A percentile compares a stretch with the other conserved stretches of the same genome.
Conservation (phyloP, 1,140 invertebrate species). For the Coelopa frigida region DNA sequence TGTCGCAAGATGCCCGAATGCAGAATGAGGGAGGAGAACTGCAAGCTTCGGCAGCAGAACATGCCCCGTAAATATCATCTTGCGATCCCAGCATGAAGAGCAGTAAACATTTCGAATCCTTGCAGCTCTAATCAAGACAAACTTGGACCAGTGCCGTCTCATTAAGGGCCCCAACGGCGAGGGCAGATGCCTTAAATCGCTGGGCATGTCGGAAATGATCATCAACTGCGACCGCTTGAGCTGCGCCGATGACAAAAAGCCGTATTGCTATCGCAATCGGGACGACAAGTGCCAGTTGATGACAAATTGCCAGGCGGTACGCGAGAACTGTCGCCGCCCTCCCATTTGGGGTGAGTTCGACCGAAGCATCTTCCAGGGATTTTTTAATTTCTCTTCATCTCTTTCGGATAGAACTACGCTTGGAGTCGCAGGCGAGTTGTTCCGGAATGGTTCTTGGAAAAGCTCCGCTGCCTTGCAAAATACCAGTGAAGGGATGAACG, state of each 20-base stretch:
- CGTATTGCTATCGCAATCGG: conserved; percentile 6
- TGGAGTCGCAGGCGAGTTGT: too few relatives aligned
- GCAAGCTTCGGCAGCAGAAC: not conserved
- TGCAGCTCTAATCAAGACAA: not conserved
- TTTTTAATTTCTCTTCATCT: too few relatives aligned
- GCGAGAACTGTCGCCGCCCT: conserved; percentile 9
- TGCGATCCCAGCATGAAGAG: not conserved
- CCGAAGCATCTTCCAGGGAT: too few relatives aligned
- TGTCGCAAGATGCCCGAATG: conserved; percentile 4
- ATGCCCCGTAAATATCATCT: not conserved
- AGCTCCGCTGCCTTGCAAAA: too few relatives aligned
- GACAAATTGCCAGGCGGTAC: conserved; percentile 8
- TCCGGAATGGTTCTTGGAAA: too few relatives aligned
- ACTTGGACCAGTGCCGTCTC: conserved; percentile 4
- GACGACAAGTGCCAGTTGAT: conserved; percentile 10
- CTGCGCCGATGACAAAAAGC: not conserved
- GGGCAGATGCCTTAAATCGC: conserved; percentile 1
- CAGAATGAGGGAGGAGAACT: conserved; percentile 1
- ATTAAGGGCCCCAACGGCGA: conserved; percentile 1
- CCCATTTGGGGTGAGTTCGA: too few relatives aligned
- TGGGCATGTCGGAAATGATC: not conserved
- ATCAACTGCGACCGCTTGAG: not conserved
- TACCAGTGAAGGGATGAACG: too few relatives aligned
- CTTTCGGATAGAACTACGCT: too few relatives aligned
- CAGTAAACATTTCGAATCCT: not conserved